A percentile compares a stretch with the other conserved stretches of the same genome.
These are phyloP conservation scores for Austrofundulus limnaeus DNA, from an alignment of 2,113 vertebrate genomes.

Conservation along the genomic window DNA sequence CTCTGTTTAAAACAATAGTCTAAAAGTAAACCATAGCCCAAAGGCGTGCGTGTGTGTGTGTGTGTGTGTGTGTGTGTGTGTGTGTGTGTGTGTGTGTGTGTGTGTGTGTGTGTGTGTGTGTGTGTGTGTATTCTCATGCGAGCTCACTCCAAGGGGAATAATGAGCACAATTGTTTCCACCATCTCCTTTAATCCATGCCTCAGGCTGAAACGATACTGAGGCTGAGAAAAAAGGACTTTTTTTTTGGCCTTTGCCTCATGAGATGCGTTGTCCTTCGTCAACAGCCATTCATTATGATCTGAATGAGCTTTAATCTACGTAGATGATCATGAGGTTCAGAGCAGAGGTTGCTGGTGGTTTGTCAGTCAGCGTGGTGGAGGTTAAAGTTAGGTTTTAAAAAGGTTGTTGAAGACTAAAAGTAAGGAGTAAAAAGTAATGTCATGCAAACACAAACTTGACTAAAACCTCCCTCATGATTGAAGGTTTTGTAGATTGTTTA, in stretches of 20 bases:
- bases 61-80: no score
- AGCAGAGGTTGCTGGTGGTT: no score
- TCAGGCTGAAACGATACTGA: constrained; percentile 19
- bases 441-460: no score
- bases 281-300: neutral
- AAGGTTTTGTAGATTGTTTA: no score
- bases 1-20: constrained; percentile 14
- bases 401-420: no score
- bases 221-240: constrained; percentile 21
- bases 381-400: no score
- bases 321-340: neutral
- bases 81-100: neutral
- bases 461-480: no score
- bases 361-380: no score
- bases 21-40: constrained; percentile 40
- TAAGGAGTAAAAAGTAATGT: no score
- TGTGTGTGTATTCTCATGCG: constrained; percentile 9
- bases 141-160: constrained; percentile 47
- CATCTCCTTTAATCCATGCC: constrained; percentile 30
- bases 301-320: constrained; percentile 9
- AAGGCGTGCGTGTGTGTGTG: constrained; percentile 4
- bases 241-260: constrained; percentile 12
- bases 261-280: neutral
- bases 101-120: constrained; percentile 7
- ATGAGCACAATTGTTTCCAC: constrained; percentile 63